Evolutionary conservation across 2,113 vertebrate species (phyloP).

Genomic region (Pomatostomus ruficeps): DNA sequence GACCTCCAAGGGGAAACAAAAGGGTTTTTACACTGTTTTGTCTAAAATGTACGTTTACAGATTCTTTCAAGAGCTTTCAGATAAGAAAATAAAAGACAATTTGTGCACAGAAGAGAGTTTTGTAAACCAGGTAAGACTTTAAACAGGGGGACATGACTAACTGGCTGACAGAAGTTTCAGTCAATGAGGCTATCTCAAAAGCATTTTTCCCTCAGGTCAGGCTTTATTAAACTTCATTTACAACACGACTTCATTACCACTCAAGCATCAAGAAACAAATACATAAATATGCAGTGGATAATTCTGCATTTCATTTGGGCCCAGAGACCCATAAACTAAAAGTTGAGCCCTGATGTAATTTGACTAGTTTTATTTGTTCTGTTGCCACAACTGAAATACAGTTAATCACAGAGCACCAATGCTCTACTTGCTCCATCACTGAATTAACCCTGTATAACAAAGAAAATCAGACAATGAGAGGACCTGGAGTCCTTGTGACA

Average conservation of each 20-base stretch:
- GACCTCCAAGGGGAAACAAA: not conserved
- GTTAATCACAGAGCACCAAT: not conserved
- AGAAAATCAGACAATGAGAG: accelerated
- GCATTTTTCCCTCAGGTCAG: not conserved
- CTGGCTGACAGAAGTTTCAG: not conserved
- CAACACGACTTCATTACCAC: not conserved
- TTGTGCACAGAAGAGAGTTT: not conserved
- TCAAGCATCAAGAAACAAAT: not conserved
- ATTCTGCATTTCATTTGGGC: not conserved
- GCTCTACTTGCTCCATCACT: not conserved
- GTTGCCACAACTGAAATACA: not conserved
- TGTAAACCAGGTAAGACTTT: not conserved
- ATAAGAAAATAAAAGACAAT: not conserved
- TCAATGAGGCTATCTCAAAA: not conserved
- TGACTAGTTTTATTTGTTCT: not conserved
- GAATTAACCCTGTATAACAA: not conserved
- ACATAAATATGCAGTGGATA: not conserved
- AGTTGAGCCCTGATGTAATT: not conserved
- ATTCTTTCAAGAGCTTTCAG: not conserved
- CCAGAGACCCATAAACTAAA: not conserved
- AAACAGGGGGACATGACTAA: not conserved
- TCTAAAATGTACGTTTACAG: not conserved
- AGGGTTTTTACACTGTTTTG: not conserved
- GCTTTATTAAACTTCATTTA: not conserved
- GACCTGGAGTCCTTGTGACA: not conserved